Percentiles rank a stretch among this genome's conserved stretches.
Evolutionary conservation across 2,888 invertebrate species (phyloP).

Genomic region (Empis stercorea): DNA sequence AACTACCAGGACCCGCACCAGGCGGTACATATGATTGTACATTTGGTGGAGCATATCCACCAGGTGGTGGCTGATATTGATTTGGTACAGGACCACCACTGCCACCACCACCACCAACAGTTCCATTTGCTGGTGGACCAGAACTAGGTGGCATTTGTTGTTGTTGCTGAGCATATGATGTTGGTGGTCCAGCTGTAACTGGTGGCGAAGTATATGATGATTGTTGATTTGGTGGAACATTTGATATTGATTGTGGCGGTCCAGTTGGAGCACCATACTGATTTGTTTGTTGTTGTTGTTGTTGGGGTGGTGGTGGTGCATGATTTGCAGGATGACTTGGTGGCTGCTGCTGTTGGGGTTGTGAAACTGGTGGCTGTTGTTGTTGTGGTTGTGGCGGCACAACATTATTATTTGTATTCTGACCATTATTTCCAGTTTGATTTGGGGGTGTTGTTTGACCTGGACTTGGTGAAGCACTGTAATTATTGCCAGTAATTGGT

Average conservation of each 20-base stretch:
- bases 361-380: conserved; percentile 4
- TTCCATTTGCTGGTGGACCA: background rate
- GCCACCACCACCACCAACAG: background rate
- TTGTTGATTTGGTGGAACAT: background rate
- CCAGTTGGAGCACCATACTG: conserved; percentile 16
- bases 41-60: conserved; percentile 20
- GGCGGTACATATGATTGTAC: conserved; percentile 18
- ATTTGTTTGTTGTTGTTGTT: conserved; percentile 14
- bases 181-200: conserved; percentile 21
- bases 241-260: conserved; percentile 17
- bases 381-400: background rate
- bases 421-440: too few relatives aligned
- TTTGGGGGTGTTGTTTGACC: conserved; percentile 26
- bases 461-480: conserved; percentile 40
- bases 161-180: background rate
- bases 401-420: too few relatives aligned
- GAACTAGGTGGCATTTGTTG: background rate
- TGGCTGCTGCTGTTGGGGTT: background rate
- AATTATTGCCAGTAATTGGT: conserved; percentile 28
- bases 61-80: conserved; percentile 20
- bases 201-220: conserved; percentile 17
- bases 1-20: conserved; percentile 32
- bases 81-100: background rate
- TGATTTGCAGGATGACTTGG: conserved; percentile 15
- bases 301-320: conserved; percentile 20